These are phyloP conservation scores for Lasiurus borealis DNA, from an alignment of 2,113 vertebrate genomes.

Conservation along the genomic window DNA sequence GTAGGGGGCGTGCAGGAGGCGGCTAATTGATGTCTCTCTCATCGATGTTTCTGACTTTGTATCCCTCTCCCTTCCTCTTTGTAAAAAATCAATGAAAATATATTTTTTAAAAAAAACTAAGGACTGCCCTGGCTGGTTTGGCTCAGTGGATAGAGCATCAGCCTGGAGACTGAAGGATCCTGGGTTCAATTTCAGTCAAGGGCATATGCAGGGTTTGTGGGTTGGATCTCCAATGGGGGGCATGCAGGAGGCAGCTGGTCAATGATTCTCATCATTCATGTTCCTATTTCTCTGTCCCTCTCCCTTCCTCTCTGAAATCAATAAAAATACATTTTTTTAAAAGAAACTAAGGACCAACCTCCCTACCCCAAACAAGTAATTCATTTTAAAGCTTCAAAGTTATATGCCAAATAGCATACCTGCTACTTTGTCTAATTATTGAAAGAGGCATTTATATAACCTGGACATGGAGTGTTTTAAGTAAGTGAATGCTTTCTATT, in stretches of 20 bases:
- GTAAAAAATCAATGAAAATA: no score
- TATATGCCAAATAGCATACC: slow-evolving; percentile 1
- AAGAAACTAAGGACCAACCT: neutral
- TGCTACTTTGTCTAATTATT: neutral
- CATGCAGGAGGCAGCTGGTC: no score
- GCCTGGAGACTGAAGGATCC: neutral
- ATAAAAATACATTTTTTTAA: no score
- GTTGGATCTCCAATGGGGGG: no score
- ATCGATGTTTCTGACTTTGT: no score
- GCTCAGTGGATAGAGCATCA: no score
- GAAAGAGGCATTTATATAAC: neutral
- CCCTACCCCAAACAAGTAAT: neutral
- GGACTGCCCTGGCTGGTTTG: no score
- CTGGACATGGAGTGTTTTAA: neutral
- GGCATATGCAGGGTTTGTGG: neutral
- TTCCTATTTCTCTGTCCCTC: neutral
- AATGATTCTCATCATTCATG: neutral
- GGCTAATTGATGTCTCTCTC: no score
- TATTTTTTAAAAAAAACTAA: no score
- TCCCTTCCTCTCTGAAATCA: neutral
- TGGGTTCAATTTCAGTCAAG: neutral
- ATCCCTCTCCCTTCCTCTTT: no score
- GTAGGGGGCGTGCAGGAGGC: no score
- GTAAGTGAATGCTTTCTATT: neutral
- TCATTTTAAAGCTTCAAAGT: slow-evolving; percentile 28